These are phyloP conservation scores for Scalopus aquaticus DNA, from an alignment of 2,113 vertebrate genomes.

Conservation along the genomic window DNA sequence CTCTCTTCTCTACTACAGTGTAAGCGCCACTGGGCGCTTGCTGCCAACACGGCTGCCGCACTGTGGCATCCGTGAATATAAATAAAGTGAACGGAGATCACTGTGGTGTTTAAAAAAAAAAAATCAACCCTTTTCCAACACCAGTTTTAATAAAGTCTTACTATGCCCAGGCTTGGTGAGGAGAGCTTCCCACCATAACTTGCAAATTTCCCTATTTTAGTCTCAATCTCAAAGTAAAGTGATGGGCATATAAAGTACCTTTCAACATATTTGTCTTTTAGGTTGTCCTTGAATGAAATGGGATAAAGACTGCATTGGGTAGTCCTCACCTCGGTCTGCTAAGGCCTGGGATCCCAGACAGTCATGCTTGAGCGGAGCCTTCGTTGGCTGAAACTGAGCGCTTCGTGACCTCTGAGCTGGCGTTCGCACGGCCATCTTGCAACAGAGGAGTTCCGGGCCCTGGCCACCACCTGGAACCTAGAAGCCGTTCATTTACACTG, in stretches of 20 bases:
- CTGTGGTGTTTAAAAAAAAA: background rate
- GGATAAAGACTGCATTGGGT: background rate
- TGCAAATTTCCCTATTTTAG: background rate
- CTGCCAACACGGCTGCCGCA: background rate
- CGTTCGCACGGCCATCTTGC: slow-evolving; percentile 8
- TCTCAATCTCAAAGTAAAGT: background rate
- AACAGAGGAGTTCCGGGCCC: slow-evolving; percentile 30
- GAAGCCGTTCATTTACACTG: slow-evolving; percentile 19
- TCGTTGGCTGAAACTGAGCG: background rate
- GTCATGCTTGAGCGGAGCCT: slow-evolving; percentile 8
- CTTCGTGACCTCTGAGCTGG: background rate
- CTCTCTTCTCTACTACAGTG: background rate
- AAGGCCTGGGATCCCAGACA: background rate
- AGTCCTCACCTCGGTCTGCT: slow-evolving; percentile 57
- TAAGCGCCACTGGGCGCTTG: background rate
- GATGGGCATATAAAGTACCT: background rate
- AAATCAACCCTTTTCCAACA: background rate
- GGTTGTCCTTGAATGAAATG: background rate
- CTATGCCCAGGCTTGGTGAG: background rate
- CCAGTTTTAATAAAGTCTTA: background rate
- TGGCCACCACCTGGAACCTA: slow-evolving; percentile 28
- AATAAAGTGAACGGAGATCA: background rate
- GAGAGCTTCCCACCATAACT: background rate
- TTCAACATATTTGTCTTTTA: background rate
- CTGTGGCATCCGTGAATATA: background rate